Base-by-base conservation (phyloP, 2,113 vertebrate genomes). In the Merops nubicus region DNA sequence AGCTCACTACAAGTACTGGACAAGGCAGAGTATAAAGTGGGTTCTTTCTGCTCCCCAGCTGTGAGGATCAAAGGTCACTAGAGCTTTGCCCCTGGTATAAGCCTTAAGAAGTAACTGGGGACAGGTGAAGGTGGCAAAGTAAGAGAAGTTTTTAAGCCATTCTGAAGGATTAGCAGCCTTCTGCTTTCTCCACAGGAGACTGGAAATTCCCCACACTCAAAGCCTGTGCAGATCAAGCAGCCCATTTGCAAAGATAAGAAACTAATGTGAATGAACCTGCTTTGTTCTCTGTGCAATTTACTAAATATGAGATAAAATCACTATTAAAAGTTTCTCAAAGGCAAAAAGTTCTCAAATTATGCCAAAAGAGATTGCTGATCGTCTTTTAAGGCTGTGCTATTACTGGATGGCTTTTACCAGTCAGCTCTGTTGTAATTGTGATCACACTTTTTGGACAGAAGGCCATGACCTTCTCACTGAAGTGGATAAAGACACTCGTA, bases 311-410 rank as follows among this genome's bases (percentile, higher is more conserved):
- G 31, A 89, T 5, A 72, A 94, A 95, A 87, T 59, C 6, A 68
- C 51, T 57, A 47, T 47, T 7, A 47, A 80, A 92, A 92, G 54
- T 72, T 92, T 72, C 53, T 78, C 57, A 89, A 95, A 79, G 89
- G 45, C 65, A 93, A 45, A 75, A 94, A 75, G 45, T 65, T 93
- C 94, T 79, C 45, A 82, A 76, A 94, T 91, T 93, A 89, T 42
- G 79, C 33, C 29, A 38, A 38, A 82, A 88, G 28, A 89, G 17
- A 85, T 50, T 48, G 29, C 31, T 28, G 21, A 25, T 81, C 43
- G 87, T 85, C 53, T 84, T 59, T 47, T 57, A 36, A 54, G 38
- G 59, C 54, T 64, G 20, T 50, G n/a, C 84, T 77, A 36, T 91
- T 81, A 77, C 16, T 45, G 40, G 56, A 81, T 40, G 38, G 26